Base-by-base conservation (phyloP, 2,797 vertebrate species). In the Channa striata region DNA sequence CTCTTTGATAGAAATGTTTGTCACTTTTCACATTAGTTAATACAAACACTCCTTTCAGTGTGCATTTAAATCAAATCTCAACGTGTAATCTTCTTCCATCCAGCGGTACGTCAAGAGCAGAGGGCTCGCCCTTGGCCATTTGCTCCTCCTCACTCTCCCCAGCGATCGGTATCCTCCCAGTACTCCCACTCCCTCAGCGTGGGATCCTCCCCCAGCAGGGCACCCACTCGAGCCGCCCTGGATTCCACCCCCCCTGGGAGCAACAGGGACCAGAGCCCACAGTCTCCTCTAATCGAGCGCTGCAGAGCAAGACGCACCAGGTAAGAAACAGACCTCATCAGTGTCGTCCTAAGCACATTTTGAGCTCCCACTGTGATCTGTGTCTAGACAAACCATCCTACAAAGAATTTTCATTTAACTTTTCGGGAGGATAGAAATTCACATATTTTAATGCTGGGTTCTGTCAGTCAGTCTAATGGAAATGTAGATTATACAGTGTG, bases 101-200 rank as follows among this genome's bases (percentile, higher is more conserved):
- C 77, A 95, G 94, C 33, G 77, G 90, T 95, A 1, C 86, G 78
- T 68, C 91, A 91, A 88, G 94, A 95, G 79, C 92, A 90, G 92
- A 90, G 9, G 77, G 83, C 30, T 30, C 91, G 60, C 49, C 93
- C 94, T 0, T 95, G 93, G 94, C 94, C 94, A 0, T 94, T 95
- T 66, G 87, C 50, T 54, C 72, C 84, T n/a, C 92, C 89, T 56
- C 85, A 69, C 40, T 91, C 93, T 8, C 91, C 93, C 69, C 92
- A 83, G 75, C 87, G 75, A 62, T 84, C 43, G 78, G 90, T 33
- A 81, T 92, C 88, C 84, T 91, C 92, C 85, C 91, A 66, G 57
- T 86, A 42, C 86, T 93, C 89, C 73, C 91, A 87, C 54, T 92
- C 93, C 60, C 89, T 87, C 77, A 94, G 92, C 12, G 89, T 89